Evolutionary conservation across 1,140 invertebrate species (phyloP).

Genomic region (Brachionus plicatilis): DNA sequence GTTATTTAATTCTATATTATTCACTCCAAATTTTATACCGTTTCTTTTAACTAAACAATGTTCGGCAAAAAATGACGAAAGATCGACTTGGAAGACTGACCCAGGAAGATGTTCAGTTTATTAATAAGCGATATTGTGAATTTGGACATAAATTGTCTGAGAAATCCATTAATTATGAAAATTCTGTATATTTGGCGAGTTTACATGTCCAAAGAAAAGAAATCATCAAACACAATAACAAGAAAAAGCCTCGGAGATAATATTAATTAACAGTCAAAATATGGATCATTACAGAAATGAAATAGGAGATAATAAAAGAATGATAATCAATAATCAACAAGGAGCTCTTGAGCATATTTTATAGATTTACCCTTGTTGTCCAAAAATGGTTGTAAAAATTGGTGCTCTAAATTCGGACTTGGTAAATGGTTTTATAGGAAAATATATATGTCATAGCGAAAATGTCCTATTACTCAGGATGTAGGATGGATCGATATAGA

Average conservation of each 20-base stretch:
- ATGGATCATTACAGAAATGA: neutral
- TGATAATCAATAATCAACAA: neutral
- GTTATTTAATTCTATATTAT: too few relatives aligned
- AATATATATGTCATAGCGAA: neutral
- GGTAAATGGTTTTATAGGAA: neutral
- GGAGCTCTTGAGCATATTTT: neutral
- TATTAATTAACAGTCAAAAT: neutral
- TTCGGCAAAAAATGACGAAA: too few relatives aligned
- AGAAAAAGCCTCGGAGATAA: neutral
- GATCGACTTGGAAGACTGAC: too few relatives aligned
- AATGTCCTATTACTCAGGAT: neutral
- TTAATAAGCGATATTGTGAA: neutral
- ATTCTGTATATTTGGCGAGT: neutral
- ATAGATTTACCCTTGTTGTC: neutral
- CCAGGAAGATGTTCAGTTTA: too few relatives aligned
- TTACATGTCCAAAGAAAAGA: neutral
- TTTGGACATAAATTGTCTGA: neutral
- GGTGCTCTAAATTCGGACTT: neutral
- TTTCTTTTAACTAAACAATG: too few relatives aligned
- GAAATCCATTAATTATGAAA: neutral
- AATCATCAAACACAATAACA: neutral
- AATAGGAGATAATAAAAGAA: neutral
- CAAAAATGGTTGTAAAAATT: neutral
- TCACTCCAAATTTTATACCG: too few relatives aligned
- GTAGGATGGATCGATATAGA: neutral